A percentile compares a stretch with the other conserved stretches of the same genome.
These are phyloP conservation scores for Gari tellinella DNA, from an alignment of 2,888 invertebrate species.

Conservation along the genomic window DNA sequence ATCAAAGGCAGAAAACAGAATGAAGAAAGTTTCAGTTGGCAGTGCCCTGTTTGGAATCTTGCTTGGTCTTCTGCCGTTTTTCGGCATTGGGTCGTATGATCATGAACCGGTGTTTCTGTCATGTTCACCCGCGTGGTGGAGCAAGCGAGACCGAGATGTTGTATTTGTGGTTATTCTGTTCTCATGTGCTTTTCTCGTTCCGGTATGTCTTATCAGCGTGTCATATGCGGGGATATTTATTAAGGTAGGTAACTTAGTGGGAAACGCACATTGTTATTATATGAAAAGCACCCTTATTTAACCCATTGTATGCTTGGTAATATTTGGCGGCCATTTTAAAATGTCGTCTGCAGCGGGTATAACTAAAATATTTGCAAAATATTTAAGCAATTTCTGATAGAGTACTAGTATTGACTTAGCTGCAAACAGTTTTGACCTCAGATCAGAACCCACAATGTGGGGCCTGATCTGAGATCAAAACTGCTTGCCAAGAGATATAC, in stretches of 20 bases:
- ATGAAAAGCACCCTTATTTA: too few species aligned
- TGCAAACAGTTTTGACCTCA: too few species aligned
- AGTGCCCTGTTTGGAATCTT: conserved; percentile 3
- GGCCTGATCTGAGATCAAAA: too few species aligned
- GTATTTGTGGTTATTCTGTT: conserved; percentile 10
- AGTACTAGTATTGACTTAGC: too few species aligned
- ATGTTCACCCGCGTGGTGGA: conserved; percentile 30
- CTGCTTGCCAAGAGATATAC: too few species aligned
- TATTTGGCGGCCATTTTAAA: too few species aligned
- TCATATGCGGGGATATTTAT: conserved; percentile 10
- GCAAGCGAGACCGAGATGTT: neutral
- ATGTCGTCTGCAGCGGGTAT: too few species aligned
- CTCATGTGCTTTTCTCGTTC: conserved; percentile 13
- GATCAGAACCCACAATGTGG: too few species aligned
- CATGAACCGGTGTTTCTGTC: conserved; percentile 18
- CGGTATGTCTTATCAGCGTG: conserved; percentile 4
- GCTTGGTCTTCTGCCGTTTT: conserved; percentile 7
- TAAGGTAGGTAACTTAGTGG: conserved; percentile 35
- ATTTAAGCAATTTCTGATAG: too few species aligned
- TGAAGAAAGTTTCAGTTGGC: neutral
- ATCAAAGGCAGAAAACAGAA: neutral
- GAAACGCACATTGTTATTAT: too few species aligned
- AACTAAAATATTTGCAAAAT: too few species aligned
- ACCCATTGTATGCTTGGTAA: too few species aligned
- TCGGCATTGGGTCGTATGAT: conserved; percentile 18